A percentile compares a stretch with the other conserved stretches of the same genome.
Evolutionary conservation across 2,113 vertebrate genomes (phyloP).

Genomic region (Irena cyanogastra): DNA sequence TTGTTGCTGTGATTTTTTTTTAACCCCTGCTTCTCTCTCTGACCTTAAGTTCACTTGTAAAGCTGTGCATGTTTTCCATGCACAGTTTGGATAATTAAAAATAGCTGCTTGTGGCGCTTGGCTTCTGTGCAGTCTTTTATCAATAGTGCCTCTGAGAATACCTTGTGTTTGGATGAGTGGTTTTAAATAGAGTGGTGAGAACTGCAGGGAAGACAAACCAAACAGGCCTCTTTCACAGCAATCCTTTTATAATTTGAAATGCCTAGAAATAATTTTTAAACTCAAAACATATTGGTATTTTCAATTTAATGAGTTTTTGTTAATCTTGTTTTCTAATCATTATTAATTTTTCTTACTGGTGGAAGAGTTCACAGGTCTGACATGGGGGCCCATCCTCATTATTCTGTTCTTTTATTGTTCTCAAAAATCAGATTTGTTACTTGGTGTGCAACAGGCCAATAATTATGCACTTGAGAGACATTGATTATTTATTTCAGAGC

Average conservation of each 20-base stretch:
- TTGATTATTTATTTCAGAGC: not conserved
- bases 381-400: fast-evolving
- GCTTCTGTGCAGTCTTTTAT: constrained; percentile 49
- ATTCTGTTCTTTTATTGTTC: not conserved
- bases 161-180: constrained; percentile 52
- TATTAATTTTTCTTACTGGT: not conserved
- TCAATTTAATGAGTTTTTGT: not conserved
- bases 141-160: constrained; percentile 46
- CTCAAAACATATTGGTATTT: not conserved
- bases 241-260: not conserved
- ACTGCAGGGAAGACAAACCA: not conserved
- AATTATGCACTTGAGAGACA: not conserved
- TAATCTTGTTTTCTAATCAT: not conserved
- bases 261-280: not conserved
- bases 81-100: constrained; percentile 48
- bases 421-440: not conserved
- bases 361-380: not conserved
- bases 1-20: not conserved
- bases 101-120: constrained; percentile 27
- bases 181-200: constrained; percentile 38
- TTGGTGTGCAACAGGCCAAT: not conserved
- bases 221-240: not conserved
- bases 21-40: not conserved
- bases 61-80: constrained; percentile 6
- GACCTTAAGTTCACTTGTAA: not conserved